Evolutionary conservation across 2,797 vertebrate species (phyloP).

Genomic region (Bradypodion pumilum): DNA sequence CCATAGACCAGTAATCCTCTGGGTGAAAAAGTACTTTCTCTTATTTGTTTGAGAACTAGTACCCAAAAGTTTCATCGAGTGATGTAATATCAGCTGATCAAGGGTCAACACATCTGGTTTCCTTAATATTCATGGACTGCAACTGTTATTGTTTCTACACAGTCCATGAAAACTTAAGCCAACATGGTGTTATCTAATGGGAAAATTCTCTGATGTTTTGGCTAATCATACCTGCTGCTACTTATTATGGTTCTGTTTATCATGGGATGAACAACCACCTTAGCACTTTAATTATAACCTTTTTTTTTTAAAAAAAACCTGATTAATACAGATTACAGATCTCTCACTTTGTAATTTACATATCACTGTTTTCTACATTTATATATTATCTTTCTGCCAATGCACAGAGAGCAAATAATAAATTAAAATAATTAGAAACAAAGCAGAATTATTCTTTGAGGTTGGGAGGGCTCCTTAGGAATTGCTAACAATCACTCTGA

Average conservation of each 20-base stretch:
- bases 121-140: constrained; percentile 25
- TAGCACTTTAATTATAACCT: neutral
- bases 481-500: neutral
- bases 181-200: neutral
- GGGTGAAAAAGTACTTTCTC: too few relatives aligned
- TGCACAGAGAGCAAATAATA: neutral
- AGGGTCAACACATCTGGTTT: constrained; percentile 45
- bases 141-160: neutral
- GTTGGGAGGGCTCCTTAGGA: neutral
- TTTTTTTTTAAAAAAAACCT: neutral
- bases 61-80: too few relatives aligned
- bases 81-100: constrained; percentile 13
- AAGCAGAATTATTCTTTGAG: neutral
- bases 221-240: neutral
- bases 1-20: too few relatives aligned
- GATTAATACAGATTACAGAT: neutral
- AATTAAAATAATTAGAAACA: neutral
- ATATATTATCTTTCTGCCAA: neutral
- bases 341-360: neutral
- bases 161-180: neutral
- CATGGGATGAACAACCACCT: neutral
- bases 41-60: too few relatives aligned
- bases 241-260: neutral
- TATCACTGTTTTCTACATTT: neutral
- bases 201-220: neutral